Conservation (phyloP, 1,140 invertebrate species). For the Paraescarpia echinospica region DNA sequence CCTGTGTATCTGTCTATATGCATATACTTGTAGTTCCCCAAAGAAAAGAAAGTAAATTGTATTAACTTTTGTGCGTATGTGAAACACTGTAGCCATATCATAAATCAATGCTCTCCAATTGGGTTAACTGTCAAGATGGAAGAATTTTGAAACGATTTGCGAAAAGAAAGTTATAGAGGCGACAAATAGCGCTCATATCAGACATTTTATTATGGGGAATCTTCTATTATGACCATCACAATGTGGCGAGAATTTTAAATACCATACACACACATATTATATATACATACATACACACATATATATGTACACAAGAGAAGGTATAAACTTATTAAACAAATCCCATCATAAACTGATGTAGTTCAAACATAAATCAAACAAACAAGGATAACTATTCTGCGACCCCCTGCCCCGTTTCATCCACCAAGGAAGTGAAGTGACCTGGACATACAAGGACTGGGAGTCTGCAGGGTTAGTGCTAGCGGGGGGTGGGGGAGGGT, state of each 20-base stretch:
- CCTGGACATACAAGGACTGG: not conserved
- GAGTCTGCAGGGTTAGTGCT: not conserved
- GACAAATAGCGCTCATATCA: no score
- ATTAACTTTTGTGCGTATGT: not conserved
- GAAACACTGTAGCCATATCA: not conserved
- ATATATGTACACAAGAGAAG: not conserved
- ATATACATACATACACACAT: not conserved
- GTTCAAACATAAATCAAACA: conserved; percentile 6
- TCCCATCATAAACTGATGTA: not conserved
- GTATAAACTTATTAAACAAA: conserved; percentile 7
- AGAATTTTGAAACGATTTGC: not conserved
- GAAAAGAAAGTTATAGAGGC: not conserved
- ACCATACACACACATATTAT: not conserved
- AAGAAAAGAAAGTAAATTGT: not conserved
- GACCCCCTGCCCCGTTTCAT: not conserved
- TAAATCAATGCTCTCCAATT: not conserved
- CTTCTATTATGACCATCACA: not conserved
- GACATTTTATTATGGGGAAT: not conserved
- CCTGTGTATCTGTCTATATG: not conserved
- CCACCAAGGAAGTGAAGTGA: not conserved
- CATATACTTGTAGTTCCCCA: not conserved
- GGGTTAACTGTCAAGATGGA: not conserved
- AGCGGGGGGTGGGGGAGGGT: no score
- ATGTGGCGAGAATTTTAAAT: not conserved
- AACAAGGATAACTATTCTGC: not conserved